Evolutionary conservation across 2,797 vertebrate species (phyloP).

Genomic region (Enteromius paludinosus): DNA sequence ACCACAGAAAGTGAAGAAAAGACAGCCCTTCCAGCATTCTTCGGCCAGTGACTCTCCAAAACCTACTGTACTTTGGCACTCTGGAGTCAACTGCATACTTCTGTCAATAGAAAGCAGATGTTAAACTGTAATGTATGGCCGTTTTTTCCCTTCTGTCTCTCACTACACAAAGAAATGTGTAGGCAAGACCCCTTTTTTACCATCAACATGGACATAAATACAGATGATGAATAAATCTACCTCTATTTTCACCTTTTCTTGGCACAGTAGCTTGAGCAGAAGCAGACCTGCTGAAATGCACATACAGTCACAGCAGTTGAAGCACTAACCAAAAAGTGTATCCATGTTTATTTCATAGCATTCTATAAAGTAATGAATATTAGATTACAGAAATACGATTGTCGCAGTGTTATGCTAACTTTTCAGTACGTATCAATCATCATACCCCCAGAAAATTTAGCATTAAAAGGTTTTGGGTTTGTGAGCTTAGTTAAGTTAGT

Average conservation of each 20-base stretch:
- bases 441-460: background rate
- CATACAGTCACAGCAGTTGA: background rate
- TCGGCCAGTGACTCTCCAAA: constrained; percentile 73
- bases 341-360: background rate
- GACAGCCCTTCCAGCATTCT: constrained; percentile 70
- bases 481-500: background rate
- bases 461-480: background rate
- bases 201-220: constrained; percentile 72
- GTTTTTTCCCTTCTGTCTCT: constrained; percentile 59
- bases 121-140: constrained; percentile 81
- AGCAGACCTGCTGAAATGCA: constrained; percentile 16
- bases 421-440: background rate
- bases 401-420: background rate
- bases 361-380: background rate
- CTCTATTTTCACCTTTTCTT: constrained; percentile 35
- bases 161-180: constrained; percentile 70
- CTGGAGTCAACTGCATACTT: constrained; percentile 82
- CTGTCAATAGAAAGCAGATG: constrained; percentile 85
- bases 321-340: background rate
- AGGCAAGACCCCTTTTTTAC: constrained; percentile 72
- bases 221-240: constrained; percentile 58
- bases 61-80: constrained; percentile 74
- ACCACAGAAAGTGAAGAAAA: constrained; percentile 66
- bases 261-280: background rate
- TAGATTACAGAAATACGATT: background rate